These are phyloP conservation scores for Cydia strobilella DNA, from an alignment of 1,140 invertebrate species.

Conservation along the genomic window DNA sequence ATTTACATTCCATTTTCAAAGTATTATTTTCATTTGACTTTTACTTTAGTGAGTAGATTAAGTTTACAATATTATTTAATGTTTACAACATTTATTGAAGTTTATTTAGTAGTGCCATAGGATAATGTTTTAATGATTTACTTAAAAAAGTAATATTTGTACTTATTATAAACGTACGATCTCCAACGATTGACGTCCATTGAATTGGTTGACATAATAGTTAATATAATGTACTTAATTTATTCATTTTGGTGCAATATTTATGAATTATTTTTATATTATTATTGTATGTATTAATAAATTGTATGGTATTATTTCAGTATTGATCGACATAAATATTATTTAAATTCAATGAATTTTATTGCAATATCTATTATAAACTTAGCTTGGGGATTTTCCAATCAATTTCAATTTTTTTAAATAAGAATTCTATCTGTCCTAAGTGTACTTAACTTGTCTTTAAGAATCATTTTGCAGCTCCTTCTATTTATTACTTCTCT, in stretches of 20 bases:
- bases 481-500: constrained; percentile 39
- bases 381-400: background rate
- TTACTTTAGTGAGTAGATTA: constrained; percentile 20
- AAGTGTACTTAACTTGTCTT: constrained; percentile 31
- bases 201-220: constrained; percentile 18
- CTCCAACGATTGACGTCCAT: constrained; percentile 26
- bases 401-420: background rate
- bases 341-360: background rate
- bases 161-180: constrained; percentile 12
- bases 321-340: background rate
- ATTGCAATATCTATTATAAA: background rate
- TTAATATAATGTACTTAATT: constrained; percentile 26
- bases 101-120: constrained; percentile 29
- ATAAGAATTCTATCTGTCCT: background rate
- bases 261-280: background rate
- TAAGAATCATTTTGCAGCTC: constrained; percentile 44
- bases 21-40: constrained; percentile 22
- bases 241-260: constrained; percentile 13
- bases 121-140: constrained; percentile 22
- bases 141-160: constrained; percentile 6
- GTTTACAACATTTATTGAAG: constrained; percentile 7
- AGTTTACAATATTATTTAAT: constrained; percentile 29
- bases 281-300: constrained; percentile 18
- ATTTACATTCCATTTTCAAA: constrained; percentile 27
- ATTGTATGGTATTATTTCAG: constrained; percentile 24